A percentile compares a stretch with the other conserved stretches of the same genome.
These are phyloP conservation scores for Rhimphoctona megacephalus DNA, from an alignment of 2,888 invertebrate species.

Conservation along the genomic window DNA sequence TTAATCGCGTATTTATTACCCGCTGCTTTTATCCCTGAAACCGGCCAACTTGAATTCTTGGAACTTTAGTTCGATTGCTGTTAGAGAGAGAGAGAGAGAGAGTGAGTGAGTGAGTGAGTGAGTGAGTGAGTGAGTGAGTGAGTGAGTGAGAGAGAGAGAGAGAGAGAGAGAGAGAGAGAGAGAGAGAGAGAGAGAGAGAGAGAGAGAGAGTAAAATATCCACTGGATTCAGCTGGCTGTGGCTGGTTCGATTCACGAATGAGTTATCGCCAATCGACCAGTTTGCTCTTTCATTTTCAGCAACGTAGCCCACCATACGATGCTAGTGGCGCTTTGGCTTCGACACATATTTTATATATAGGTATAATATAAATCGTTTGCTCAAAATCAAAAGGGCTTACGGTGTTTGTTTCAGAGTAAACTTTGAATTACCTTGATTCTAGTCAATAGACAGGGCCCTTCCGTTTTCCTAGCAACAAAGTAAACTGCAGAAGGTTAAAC, in stretches of 20 bases:
- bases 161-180: conserved; percentile 1
- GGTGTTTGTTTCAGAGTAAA: too few relatives aligned
- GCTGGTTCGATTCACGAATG: conserved; percentile 84
- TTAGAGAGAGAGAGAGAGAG: conserved; percentile 24
- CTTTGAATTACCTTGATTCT: neutral
- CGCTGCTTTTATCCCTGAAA: conserved; percentile 49
- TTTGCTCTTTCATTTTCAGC: conserved; percentile 84
- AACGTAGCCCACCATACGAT: conserved; percentile 77
- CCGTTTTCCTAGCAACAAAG: too few relatives aligned
- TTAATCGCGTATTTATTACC: conserved; percentile 42
- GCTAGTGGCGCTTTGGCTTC: conserved; percentile 77
- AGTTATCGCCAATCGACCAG: conserved; percentile 84
- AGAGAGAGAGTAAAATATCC: conserved; percentile 57
- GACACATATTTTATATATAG: conserved; percentile 35
- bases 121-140: too few relatives aligned
- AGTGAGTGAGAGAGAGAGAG: conserved; percentile 6
- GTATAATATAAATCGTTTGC: conserved; percentile 2
- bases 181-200: conserved; percentile 3
- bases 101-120: neutral
- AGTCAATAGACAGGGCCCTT: neutral
- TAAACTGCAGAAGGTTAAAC: too few relatives aligned
- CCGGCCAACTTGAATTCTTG: conserved; percentile 52
- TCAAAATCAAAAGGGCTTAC: conserved; percentile 4
- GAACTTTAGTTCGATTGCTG: conserved; percentile 44
- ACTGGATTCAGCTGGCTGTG: conserved; percentile 83